Base-by-base conservation (phyloP, 2,113 vertebrate species). In the Maccullochella peelii region DNA sequence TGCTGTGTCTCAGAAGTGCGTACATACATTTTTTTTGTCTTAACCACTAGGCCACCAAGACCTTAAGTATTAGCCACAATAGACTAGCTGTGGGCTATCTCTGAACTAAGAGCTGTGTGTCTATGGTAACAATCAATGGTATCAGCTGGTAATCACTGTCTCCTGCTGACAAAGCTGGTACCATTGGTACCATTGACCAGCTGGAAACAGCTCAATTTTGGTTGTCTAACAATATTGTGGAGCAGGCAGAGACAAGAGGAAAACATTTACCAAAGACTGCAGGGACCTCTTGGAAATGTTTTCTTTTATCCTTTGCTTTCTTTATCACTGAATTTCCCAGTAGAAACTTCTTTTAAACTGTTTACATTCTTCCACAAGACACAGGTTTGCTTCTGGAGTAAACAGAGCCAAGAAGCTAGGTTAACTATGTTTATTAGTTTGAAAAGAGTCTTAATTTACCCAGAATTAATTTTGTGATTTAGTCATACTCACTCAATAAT, bases 121-220 rank as follows among this genome's bases (percentile, higher is more conserved):
- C 77, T 86, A 49, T 80, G 47, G 36, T n/a, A 68, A 67, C 47
- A 74, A 77, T 88, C 74, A 73, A 67, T 88, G 42, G 33, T 63
- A 42, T 61, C 65, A 77, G 66, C 30, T 49, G 80, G 73, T 63
- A 78, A 86, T 77, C 75, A 74, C 67, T 80, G 47, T 74, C 0
- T 25, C 84, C 58, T 79, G 73, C 47, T 66, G 62, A 73, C 79
- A 73, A 79, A 78, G 44, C 57, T n/a, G n/a, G n/a, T n/a, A n/a
- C n/a, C n/a, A n/a, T n/a, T n/a, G n/a, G n/a, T n/a, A n/a, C n/a
- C n/a, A n/a, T n/a, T n/a, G n/a, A n/a, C n/a, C n/a, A 40, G 36
- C 81, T 30, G 44, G 74, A 86, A 84, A 89, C 30, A 59, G 30
- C 15, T 78, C 71, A 38, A 69, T 85, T 78, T 49, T 66, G 50